These are phyloP conservation scores for Melanaphis sacchari DNA, from an alignment of 1,140 invertebrate species.

Conservation along the genomic window DNA sequence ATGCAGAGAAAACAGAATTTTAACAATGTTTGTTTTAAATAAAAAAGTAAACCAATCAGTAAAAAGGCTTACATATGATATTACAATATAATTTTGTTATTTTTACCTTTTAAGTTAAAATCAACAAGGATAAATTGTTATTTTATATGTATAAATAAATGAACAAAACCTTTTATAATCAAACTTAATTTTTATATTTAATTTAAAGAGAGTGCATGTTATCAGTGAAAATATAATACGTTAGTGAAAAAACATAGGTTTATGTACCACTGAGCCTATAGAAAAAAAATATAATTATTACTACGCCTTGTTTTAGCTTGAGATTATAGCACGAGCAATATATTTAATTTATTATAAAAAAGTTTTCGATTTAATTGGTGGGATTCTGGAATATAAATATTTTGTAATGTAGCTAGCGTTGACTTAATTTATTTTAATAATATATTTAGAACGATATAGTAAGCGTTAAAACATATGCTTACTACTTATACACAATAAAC, in stretches of 20 bases:
- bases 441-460: not conserved
- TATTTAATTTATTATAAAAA: not conserved
- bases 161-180: slow-evolving; percentile 18
- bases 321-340: not conserved
- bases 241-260: not conserved
- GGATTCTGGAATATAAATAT: not conserved
- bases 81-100: not conserved
- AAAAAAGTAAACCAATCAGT: not conserved
- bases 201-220: not conserved
- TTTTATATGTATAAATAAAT: not conserved
- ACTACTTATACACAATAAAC: not conserved
- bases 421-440: not conserved
- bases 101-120: not conserved
- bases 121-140: not conserved
- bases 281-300: too few species aligned
- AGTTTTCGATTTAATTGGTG: not conserved
- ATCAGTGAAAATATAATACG: not conserved
- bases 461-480: too few species aligned
- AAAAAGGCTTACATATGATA: not conserved
- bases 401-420: not conserved
- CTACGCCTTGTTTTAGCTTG: not conserved
- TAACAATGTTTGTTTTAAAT: not conserved
- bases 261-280: not conserved
- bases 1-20: not conserved
- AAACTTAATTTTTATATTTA: not conserved